phyloP scores from a whole-genome alignment of 2,113 vertebrate genomes.

The Sylvietta virens region DNA sequence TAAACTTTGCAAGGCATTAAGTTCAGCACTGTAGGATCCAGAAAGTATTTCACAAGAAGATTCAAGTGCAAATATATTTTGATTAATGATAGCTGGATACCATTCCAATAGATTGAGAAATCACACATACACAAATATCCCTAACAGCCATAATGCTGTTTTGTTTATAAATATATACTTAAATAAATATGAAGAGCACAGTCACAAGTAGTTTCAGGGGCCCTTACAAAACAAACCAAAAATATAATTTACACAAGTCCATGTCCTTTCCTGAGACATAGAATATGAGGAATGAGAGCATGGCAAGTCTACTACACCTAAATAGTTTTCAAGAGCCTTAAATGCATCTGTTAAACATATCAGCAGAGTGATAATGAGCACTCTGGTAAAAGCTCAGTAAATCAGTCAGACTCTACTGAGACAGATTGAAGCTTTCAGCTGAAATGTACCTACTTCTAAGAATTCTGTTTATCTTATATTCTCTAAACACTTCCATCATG shows the following conservation, averaged over 20 bases:
- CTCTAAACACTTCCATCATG: not conserved
- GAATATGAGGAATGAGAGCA: accelerated
- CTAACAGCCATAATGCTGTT: not conserved
- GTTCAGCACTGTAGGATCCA: not conserved
- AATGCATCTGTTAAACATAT: not conserved
- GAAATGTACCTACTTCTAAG: not conserved
- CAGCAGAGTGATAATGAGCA: not conserved
- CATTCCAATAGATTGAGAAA: not conserved
- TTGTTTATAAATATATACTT: not conserved
- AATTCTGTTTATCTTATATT: not conserved
- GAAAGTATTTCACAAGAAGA: not conserved
- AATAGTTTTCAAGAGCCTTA: not conserved
- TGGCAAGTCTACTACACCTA: not conserved
- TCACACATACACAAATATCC: not conserved
- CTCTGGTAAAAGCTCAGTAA: not conserved
- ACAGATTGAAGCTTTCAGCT: not conserved
- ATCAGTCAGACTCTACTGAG: not conserved
- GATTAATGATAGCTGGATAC: not conserved
- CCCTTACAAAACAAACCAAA: not conserved
- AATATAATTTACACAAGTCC: not conserved
- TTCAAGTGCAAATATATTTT: not conserved
- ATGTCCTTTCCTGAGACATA: not conserved
- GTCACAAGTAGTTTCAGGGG: not conserved
- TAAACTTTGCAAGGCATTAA: not conserved
- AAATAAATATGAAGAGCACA: not conserved